These are phyloP conservation scores for Platynereis dumerilii DNA, from an alignment of 2,888 invertebrate genomes.

Conservation along the genomic window DNA sequence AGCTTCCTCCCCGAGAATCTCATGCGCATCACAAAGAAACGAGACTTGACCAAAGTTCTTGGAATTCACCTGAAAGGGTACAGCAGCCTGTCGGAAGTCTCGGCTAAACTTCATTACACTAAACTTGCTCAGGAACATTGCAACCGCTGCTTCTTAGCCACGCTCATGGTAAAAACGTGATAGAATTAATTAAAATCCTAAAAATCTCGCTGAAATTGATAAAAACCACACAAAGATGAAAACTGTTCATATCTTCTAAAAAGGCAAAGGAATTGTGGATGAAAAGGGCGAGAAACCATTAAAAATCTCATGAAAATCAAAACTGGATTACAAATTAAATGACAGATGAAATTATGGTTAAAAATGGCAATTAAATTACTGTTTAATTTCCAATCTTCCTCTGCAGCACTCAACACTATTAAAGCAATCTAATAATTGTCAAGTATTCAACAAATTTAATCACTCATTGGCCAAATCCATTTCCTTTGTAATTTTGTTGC, in stretches of 20 bases:
- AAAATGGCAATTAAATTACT: slow-evolving; percentile 19
- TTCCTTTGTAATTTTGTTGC: not conserved
- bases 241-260: too few relatives aligned
- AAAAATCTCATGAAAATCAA: too few relatives aligned
- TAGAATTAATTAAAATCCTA: not conserved
- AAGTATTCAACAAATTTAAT: not conserved
- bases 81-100: slow-evolving; percentile 69
- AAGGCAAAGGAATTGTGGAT: too few relatives aligned
- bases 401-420: not conserved
- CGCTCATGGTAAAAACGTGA: slow-evolving; percentile 69
- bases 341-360: not conserved
- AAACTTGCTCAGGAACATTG: slow-evolving; percentile 89
- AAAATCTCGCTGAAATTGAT: too few relatives aligned
- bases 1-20: slow-evolving; percentile 87
- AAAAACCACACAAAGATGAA: too few relatives aligned
- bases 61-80: slow-evolving; percentile 79
- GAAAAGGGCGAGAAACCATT: too few relatives aligned
- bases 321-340: too few relatives aligned
- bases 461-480: not conserved
- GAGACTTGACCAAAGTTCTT: slow-evolving; percentile 83
- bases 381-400: not conserved
- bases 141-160: slow-evolving; percentile 87
- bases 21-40: slow-evolving; percentile 86
- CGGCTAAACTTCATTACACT: slow-evolving; percentile 90
- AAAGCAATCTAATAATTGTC: not conserved